A percentile compares a stretch with the other conserved stretches of the same genome.
Evolutionary conservation across 2,113 vertebrate species (phyloP).

Genomic region (Argyrosomus japonicus): DNA sequence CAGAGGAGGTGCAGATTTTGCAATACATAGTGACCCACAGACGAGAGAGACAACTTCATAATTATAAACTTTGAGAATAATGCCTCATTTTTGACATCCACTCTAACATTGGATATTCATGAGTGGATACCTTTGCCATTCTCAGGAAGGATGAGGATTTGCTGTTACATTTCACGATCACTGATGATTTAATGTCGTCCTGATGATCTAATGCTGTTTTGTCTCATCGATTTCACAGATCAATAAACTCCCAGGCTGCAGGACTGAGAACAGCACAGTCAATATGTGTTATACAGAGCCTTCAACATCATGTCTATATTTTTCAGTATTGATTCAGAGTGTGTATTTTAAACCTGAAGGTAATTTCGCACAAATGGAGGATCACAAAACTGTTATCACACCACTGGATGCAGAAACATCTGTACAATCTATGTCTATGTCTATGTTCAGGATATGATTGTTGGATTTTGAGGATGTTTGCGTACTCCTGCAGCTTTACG

Average conservation of each 20-base stretch:
- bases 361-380: neutral
- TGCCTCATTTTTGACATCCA: too few relatives aligned
- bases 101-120: too few relatives aligned
- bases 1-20: too few relatives aligned
- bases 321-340: constrained; percentile 17
- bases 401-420: neutral
- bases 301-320: neutral
- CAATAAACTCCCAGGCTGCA: constrained; percentile 34
- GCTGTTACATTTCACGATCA: neutral
- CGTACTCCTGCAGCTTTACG: too few relatives aligned
- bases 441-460: too few relatives aligned
- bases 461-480: neutral
- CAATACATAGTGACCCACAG: too few relatives aligned
- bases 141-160: neutral
- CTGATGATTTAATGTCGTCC: too few relatives aligned
- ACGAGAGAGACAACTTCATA: too few relatives aligned
- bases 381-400: neutral
- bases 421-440: too few relatives aligned
- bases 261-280: constrained; percentile 12
- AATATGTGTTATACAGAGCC: constrained; percentile 16
- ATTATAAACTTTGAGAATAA: too few relatives aligned
- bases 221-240: constrained; percentile 29
- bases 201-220: neutral
- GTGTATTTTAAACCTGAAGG: neutral
- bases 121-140: too few relatives aligned